Evolutionary conservation across 30 jellyfish, hydroid and myxozoan genomes (phyloP).

Genomic region (Sanderia malayensis): DNA sequence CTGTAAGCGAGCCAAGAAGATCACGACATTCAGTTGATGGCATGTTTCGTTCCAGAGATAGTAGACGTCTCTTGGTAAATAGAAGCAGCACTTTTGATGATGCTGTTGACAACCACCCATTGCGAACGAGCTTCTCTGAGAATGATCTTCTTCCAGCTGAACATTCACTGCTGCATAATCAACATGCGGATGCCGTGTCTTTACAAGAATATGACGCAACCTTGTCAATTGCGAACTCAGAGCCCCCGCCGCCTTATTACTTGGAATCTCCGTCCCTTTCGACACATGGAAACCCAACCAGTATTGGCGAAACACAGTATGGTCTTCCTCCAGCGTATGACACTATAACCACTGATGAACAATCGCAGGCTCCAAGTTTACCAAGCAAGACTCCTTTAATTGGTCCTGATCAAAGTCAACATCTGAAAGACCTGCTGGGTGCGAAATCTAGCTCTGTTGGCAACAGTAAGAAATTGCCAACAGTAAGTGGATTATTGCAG

Average conservation of each 20-base stretch:
- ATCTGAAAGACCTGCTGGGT: background rate
- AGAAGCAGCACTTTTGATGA: background rate
- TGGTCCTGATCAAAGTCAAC: background rate
- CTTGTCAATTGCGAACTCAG: background rate
- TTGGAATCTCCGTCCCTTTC: slow-evolving; percentile 3
- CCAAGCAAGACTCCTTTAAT: slow-evolving; percentile 9
- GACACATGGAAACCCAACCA: background rate
- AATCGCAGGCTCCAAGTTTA: slow-evolving; percentile 31
- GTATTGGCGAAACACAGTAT: slow-evolving; percentile 12
- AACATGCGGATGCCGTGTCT: background rate
- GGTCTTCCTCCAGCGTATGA: slow-evolving; percentile 48
- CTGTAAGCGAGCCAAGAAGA: slow-evolving; percentile 30
- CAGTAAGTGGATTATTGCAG: slow-evolving; percentile 61
- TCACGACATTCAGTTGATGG: background rate
- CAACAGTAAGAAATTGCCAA: slow-evolving; percentile 25
- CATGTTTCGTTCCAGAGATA: background rate
- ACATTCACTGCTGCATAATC: background rate
- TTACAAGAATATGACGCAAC: background rate
- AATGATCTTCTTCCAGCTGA: slow-evolving; percentile 52
- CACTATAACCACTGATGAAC: background rate
- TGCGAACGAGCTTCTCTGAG: slow-evolving; percentile 78
- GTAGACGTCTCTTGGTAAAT: background rate
- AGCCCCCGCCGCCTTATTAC: slow-evolving; percentile 66
- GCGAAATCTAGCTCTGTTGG: background rate
- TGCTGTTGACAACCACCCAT: slow-evolving; percentile 5